These are phyloP conservation scores for Scaptomyza reducta DNA, from an alignment of 2,888 invertebrate species.

Conservation along the genomic window DNA sequence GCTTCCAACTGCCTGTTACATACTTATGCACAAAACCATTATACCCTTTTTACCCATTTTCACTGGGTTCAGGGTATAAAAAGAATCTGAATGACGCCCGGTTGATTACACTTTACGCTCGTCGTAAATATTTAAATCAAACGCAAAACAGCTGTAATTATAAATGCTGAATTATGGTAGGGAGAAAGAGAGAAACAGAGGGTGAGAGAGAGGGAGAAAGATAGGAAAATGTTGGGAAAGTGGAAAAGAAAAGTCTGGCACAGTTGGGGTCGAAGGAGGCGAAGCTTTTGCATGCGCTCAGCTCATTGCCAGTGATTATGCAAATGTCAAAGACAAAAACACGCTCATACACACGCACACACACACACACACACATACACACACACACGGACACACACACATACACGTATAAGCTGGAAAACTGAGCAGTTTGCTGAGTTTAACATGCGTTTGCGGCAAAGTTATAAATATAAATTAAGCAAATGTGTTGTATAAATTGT, in stretches of 20 bases:
- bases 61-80: no score
- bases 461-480: slow-evolving; percentile 80
- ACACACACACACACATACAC: slow-evolving; percentile 6
- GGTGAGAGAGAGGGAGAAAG: not conserved
- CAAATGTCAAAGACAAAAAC: slow-evolving; percentile 59
- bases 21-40: no score
- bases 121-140: slow-evolving; percentile 39
- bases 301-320: slow-evolving; percentile 67
- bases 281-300: slow-evolving; percentile 55
- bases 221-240: not conserved
- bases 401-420: not conserved
- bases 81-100: slow-evolving; percentile 5
- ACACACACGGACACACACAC: slow-evolving; percentile 11
- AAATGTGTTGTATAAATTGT: slow-evolving; percentile 77
- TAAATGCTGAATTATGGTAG: slow-evolving; percentile 41
- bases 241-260: not conserved
- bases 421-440: slow-evolving; percentile 35
- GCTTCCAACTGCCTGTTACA: no score
- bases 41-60: no score
- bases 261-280: slow-evolving; percentile 6
- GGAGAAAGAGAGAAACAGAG: slow-evolving; percentile 3
- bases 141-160: slow-evolving; percentile 57
- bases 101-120: slow-evolving; percentile 17
- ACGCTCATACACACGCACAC: slow-evolving; percentile 16
- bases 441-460: slow-evolving; percentile 51